Evolutionary conservation across 2,797 vertebrate species (phyloP).

Genomic region (Fringilla coelebs): DNA sequence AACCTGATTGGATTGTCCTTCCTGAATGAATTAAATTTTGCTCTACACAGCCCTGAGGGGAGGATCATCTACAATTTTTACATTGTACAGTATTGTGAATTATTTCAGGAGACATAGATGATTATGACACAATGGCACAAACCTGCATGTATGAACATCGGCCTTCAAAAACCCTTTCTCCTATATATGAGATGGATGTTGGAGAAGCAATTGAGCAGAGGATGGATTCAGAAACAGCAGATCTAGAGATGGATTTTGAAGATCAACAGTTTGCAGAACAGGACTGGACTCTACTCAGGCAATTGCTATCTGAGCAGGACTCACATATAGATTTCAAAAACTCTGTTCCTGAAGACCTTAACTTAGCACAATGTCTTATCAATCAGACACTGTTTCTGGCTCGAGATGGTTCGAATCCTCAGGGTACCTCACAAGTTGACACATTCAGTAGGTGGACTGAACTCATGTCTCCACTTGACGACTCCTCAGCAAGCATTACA

Average conservation of each 20-base stretch:
- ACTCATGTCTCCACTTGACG: constrained; percentile 90
- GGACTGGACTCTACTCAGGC: constrained; percentile 94
- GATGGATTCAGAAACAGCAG: constrained; percentile 81
- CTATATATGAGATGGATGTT: constrained; percentile 95
- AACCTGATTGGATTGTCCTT: constrained; percentile 69
- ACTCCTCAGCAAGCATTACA: constrained; percentile 93
- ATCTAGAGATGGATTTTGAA: constrained; percentile 75
- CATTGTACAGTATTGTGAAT: constrained; percentile 99
- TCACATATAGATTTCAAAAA: constrained; percentile 90
- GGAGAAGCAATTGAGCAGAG: constrained; percentile 88
- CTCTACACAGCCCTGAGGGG: constrained; percentile 75
- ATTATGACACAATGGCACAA: constrained; percentile 98
- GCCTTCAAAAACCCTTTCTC: constrained; percentile 95
- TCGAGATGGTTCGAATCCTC: constrained; percentile 86
- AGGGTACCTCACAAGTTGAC: constrained; percentile 85
- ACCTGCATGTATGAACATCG: constrained; percentile 92
- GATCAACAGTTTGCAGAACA: constrained; percentile 87
- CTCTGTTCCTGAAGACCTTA: constrained; percentile 96
- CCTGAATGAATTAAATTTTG: constrained; percentile 72
- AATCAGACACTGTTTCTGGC: constrained; percentile 95
- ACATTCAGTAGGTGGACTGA: constrained; percentile 94
- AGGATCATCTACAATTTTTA: constrained; percentile 84
- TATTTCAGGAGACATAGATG: constrained; percentile 99
- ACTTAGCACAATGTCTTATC: constrained; percentile 97
- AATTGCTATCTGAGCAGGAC: constrained; percentile 91